Evolutionary conservation across 2,888 invertebrate genomes (phyloP).

Genomic region (Stenurella melanura): DNA sequence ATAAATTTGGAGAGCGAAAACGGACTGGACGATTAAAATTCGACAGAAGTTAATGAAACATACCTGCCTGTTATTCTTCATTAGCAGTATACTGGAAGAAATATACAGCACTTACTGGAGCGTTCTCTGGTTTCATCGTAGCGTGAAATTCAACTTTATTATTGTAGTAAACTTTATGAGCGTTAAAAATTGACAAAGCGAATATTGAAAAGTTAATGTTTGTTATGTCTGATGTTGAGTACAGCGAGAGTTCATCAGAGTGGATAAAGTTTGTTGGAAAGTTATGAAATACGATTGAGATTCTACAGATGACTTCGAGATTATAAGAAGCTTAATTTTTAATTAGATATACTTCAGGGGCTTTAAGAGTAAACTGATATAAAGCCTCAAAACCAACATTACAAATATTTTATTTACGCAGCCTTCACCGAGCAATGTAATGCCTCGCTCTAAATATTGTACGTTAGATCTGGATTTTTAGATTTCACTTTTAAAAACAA

Average conservation of each 20-base stretch:
- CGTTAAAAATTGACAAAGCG: constrained; percentile 2
- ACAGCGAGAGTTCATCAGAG: background rate
- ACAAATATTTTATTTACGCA: too few relatives aligned
- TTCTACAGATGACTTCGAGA: too few relatives aligned
- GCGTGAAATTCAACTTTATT: constrained; percentile 7
- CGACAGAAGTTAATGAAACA: background rate
- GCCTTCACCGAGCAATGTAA: too few relatives aligned
- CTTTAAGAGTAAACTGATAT: too few relatives aligned
- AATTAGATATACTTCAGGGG: too few relatives aligned
- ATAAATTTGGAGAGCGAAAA: background rate
- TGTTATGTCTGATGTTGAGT: background rate
- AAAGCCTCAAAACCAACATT: too few relatives aligned
- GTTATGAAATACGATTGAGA: background rate
- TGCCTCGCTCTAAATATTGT: too few relatives aligned
- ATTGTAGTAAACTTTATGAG: background rate
- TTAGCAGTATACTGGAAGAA: background rate
- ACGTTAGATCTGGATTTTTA: too few relatives aligned
- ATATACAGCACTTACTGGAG: background rate
- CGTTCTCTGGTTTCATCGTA: background rate
- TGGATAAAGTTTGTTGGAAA: background rate
- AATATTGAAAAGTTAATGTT: background rate
- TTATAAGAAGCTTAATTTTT: too few relatives aligned
- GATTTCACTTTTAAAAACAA: too few relatives aligned
- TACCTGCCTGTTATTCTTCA: background rate
- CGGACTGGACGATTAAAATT: background rate